Conservation (phyloP, 2,113 vertebrate species). For the Phocoena phocoena region DNA sequence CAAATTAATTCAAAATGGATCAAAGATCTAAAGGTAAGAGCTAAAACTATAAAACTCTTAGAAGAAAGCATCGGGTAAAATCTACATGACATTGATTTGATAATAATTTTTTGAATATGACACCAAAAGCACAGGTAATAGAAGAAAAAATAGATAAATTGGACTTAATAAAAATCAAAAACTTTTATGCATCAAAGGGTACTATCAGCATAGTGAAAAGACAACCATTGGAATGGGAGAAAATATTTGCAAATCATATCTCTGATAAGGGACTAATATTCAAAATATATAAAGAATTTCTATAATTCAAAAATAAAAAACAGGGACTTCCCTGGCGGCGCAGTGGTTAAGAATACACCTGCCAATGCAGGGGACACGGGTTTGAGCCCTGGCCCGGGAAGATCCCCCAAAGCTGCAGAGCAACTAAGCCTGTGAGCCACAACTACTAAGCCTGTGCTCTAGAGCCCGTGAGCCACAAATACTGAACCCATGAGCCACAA, state of each 20-base stretch:
- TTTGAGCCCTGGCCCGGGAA: no score
- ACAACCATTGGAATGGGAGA: background rate
- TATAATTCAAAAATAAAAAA: background rate
- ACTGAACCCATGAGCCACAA: no score
- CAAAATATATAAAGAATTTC: background rate
- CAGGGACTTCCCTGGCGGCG: background rate
- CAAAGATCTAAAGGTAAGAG: background rate
- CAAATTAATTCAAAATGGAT: background rate
- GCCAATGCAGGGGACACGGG: no score
- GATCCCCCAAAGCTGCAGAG: no score
- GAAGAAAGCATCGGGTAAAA: background rate
- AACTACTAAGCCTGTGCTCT: no score
- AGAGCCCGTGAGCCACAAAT: no score
- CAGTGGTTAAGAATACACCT: no score
- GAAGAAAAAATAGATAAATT: background rate
- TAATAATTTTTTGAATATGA: background rate
- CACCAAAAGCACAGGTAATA: background rate
- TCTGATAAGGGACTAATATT: background rate
- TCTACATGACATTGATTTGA: background rate
- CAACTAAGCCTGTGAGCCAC: no score
- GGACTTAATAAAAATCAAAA: background rate
- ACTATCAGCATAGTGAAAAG: background rate
- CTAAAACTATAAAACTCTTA: background rate
- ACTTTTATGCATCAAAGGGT: background rate
- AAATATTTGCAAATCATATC: background rate